A percentile compares a stretch with the other conserved stretches of the same genome.
phyloP scores from a whole-genome alignment of 64 coral and sea anemone species.

The Pocillopora verrucosa region DNA sequence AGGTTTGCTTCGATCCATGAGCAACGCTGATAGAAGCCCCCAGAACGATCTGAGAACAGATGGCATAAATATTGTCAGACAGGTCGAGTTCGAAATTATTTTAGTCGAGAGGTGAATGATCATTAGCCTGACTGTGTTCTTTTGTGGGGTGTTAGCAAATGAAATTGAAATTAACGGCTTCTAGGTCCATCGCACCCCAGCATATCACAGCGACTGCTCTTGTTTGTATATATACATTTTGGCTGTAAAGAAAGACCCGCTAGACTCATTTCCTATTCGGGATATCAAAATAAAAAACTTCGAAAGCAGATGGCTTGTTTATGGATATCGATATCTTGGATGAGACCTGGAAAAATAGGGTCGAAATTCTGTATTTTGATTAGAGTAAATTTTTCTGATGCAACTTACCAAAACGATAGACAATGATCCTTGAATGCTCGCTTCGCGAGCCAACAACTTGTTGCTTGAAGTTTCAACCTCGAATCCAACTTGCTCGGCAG shows the following conservation, averaged over 20 bases:
- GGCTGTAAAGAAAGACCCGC: background rate
- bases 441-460: slow-evolving; percentile 34
- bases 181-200: background rate
- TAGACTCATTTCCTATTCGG: slow-evolving; percentile 17
- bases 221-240: slow-evolving; percentile 25
- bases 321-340: background rate
- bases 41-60: background rate
- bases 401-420: slow-evolving; percentile 2
- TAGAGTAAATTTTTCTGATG: background rate
- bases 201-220: background rate
- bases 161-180: background rate
- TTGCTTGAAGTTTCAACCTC: slow-evolving; percentile 30
- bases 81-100: slow-evolving; percentile 22
- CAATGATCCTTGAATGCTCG: background rate
- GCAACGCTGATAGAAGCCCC: background rate
- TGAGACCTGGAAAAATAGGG: background rate
- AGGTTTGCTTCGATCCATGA: background rate
- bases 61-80: background rate
- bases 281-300: slow-evolving; percentile 35
- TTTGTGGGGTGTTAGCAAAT: background rate
- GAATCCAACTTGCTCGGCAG: background rate
- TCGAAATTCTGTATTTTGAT: background rate
- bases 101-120: background rate
- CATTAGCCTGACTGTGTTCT: background rate
- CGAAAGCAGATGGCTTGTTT: slow-evolving; percentile 12